Evolutionary conservation across 2,888 invertebrate genomes (phyloP).

Genomic region (Hydroisotoma schaefferi): DNA sequence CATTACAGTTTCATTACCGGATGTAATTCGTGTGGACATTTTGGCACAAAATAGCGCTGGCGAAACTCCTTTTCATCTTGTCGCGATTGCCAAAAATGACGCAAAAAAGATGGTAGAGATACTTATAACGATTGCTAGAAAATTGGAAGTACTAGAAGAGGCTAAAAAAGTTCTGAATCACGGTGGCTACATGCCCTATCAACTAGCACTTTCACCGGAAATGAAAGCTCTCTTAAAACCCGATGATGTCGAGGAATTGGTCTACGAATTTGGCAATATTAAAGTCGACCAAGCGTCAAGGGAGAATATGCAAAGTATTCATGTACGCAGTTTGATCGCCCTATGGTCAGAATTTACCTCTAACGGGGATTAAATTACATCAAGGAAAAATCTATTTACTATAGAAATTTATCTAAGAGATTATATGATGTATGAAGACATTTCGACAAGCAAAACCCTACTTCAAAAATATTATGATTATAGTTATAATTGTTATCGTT

Average conservation of each 20-base stretch:
- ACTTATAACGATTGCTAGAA: not conserved
- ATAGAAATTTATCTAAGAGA: no score
- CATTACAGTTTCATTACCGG: not conserved
- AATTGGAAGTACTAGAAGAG: slow-evolving; percentile 2
- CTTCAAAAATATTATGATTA: no score
- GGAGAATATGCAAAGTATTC: not conserved
- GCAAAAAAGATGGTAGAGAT: not conserved
- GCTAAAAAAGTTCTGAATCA: slow-evolving; percentile 3
- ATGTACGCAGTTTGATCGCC: not conserved
- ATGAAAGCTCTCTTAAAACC: not conserved
- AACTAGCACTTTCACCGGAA: not conserved
- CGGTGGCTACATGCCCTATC: slow-evolving; percentile 5
- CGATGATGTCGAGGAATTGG: not conserved
- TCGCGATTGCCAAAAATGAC: not conserved
- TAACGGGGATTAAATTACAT: no score
- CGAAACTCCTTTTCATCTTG: slow-evolving; percentile 7
- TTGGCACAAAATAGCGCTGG: slow-evolving; percentile 2
- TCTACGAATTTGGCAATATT: slow-evolving; percentile 4
- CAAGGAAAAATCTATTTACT: no score
- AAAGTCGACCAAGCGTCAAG: not conserved
- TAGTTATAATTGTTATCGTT: no score
- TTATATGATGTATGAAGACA: no score
- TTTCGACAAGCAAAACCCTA: no score
- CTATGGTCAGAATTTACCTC: slow-evolving; percentile 1
- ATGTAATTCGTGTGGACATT: slow-evolving; percentile 2